Conservation (phyloP, 1,140 invertebrate species). For the Epicauta chinensis region DNA sequence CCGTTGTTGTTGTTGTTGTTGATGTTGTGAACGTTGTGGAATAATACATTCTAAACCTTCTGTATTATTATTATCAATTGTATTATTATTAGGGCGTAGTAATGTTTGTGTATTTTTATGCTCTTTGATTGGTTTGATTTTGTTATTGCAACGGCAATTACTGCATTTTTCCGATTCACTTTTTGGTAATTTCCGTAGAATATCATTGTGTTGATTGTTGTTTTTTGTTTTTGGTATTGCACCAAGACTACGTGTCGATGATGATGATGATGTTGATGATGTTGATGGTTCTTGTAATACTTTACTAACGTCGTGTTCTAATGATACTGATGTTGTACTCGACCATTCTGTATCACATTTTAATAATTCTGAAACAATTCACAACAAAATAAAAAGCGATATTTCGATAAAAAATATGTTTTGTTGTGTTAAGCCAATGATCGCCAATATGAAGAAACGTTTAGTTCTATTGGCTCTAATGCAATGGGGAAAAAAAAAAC, state of each 20-base stretch:
- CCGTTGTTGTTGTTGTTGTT: not conserved
- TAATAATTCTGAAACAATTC: constrained; percentile 34
- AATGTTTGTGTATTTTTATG: constrained; percentile 36
- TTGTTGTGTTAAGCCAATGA: too few species aligned
- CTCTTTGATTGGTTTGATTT: constrained; percentile 31
- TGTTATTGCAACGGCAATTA: constrained; percentile 18
- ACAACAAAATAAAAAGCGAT: not conserved
- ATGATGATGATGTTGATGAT: constrained; percentile 25
- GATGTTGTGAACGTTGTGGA: not conserved
- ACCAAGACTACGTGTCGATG: constrained; percentile 51
- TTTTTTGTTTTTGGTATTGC: constrained; percentile 65
- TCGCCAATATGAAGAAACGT: too few species aligned
- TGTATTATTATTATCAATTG: constrained; percentile 21
- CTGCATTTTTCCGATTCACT: constrained; percentile 38
- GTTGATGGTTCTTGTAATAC: constrained; percentile 38
- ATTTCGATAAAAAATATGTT: too few species aligned
- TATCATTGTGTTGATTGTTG: constrained; percentile 25
- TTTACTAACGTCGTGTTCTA: constrained; percentile 49
- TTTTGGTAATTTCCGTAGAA: constrained; percentile 29
- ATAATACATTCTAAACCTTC: constrained; percentile 40
- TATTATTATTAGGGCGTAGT: not conserved
- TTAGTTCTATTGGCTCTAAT: too few species aligned
- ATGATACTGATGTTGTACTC: constrained; percentile 49
- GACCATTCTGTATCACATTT: constrained; percentile 49
- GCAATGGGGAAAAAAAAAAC: too few species aligned